phyloP scores from a whole-genome alignment of 2,888 invertebrate genomes.

The Agrochola circellaris region DNA sequence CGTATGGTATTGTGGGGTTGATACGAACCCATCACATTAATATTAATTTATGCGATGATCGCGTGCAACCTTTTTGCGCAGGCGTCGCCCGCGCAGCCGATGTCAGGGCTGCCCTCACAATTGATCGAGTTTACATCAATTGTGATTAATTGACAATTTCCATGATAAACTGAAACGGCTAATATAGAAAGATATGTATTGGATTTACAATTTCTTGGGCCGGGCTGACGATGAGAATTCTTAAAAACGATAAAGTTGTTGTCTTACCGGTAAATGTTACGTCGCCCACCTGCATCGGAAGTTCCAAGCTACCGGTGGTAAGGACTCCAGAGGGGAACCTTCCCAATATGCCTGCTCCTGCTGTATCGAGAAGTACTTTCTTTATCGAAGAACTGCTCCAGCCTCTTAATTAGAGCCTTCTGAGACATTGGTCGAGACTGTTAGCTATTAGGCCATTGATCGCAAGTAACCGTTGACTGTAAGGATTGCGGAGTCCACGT shows the following conservation, averaged over 20 bases:
- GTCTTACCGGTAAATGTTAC: too few species aligned
- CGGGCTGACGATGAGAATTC: background rate
- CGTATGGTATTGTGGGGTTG: conserved; percentile 30
- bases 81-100: conserved; percentile 39
- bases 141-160: conserved; percentile 15
- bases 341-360: background rate
- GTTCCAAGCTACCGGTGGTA: background rate
- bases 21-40: conserved; percentile 22
- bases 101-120: conserved; percentile 47
- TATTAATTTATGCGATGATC: conserved; percentile 44
- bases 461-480: too few species aligned
- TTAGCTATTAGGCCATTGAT: background rate
- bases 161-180: conserved; percentile 5
- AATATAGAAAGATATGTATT: conserved; percentile 21
- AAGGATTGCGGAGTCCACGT: background rate
- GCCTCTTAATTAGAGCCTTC: background rate
- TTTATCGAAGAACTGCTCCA: background rate
- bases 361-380: background rate
- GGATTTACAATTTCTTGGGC: background rate
- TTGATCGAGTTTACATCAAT: conserved; percentile 13
- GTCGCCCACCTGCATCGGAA: too few species aligned
- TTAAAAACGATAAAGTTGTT: background rate
- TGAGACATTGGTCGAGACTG: background rate
- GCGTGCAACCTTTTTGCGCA: conserved; percentile 52
- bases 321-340: background rate